Evolutionary conservation across 2,113 vertebrate species (phyloP).

Genomic region (Gobio gobio): DNA sequence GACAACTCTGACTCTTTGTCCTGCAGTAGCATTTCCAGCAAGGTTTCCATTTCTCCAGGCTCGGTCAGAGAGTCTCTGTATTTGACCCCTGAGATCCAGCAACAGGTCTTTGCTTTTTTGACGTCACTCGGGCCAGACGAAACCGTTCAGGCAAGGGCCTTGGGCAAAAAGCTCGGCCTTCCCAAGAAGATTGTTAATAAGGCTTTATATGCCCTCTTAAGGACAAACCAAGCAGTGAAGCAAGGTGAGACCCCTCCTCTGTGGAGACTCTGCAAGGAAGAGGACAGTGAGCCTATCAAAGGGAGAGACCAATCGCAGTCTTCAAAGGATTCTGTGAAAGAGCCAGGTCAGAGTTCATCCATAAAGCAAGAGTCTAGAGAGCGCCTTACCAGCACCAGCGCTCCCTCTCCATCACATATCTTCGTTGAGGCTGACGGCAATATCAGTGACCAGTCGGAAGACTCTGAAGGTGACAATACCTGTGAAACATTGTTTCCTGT

Average conservation of each 20-base stretch:
- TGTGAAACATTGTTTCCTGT: slow-evolving; percentile 60
- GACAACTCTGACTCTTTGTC: slow-evolving; percentile 53
- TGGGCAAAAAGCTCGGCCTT: slow-evolving; percentile 72
- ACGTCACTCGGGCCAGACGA: slow-evolving; percentile 68
- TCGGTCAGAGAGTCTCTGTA: slow-evolving; percentile 44
- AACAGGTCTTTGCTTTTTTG: slow-evolving; percentile 68
- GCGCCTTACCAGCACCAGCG: not conserved
- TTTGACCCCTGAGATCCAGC: slow-evolving; percentile 65
- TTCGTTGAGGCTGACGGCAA: not conserved
- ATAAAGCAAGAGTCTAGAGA: not conserved
- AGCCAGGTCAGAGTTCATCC: not conserved
- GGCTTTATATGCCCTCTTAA: slow-evolving; percentile 78
- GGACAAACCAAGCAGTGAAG: slow-evolving; percentile 67
- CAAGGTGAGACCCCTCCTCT: slow-evolving; percentile 71
- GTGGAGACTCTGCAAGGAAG: slow-evolving; percentile 76
- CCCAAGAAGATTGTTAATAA: slow-evolving; percentile 84
- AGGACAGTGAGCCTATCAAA: not conserved
- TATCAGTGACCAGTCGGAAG: slow-evolving; percentile 32
- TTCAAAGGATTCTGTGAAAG: not conserved
- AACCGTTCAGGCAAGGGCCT: slow-evolving; percentile 68
- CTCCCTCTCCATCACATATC: not conserved
- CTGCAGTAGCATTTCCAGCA: slow-evolving; percentile 30
- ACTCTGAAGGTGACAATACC: slow-evolving; percentile 64
- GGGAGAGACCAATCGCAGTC: not conserved
- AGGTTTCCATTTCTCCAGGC: not conserved